A percentile compares a stretch with the other conserved stretches of the same genome.
Evolutionary conservation across 2,888 invertebrate genomes (phyloP).

Genomic region (Eupithecia subumbrata): DNA sequence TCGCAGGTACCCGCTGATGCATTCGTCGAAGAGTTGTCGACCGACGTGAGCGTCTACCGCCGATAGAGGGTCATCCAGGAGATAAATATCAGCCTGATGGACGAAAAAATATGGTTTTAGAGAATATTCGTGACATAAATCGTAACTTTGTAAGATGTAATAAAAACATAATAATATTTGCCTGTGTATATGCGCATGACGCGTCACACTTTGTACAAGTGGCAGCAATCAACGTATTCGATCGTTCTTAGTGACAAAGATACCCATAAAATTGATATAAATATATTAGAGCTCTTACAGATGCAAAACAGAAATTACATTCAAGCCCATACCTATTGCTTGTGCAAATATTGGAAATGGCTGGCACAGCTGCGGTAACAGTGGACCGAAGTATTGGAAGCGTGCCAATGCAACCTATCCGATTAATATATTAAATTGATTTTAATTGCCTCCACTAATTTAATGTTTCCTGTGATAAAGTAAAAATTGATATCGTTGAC

Average conservation of each 20-base stretch:
- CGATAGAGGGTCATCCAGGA: slow-evolving; percentile 92
- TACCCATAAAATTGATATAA: not conserved
- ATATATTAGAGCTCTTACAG: not conserved
- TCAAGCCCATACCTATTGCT: slow-evolving; percentile 4
- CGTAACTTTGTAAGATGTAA: not conserved
- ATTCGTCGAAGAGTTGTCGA: slow-evolving; percentile 90
- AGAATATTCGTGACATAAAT: not conserved
- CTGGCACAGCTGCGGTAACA: slow-evolving; percentile 22
- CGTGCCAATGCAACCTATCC: slow-evolving; percentile 24
- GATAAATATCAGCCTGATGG: slow-evolving; percentile 88
- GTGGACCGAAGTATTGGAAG: slow-evolving; percentile 6
- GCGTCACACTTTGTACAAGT: not conserved
- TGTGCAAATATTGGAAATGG: slow-evolving; percentile 27
- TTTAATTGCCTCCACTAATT: slow-evolving; percentile 16
- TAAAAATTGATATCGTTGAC: not conserved
- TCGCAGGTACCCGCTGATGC: slow-evolving; percentile 86
- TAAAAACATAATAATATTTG: not conserved
- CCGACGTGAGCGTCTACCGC: slow-evolving; percentile 92
- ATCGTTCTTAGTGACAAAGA: not conserved
- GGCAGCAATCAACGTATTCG: not conserved
- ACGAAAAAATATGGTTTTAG: not conserved
- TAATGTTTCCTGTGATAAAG: slow-evolving; percentile 4
- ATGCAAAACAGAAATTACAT: slow-evolving; percentile 4
- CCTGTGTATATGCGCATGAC: not conserved
- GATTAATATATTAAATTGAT: slow-evolving; percentile 22